A percentile compares a stretch with the other conserved stretches of the same genome.
Evolutionary conservation across 2,113 vertebrate genomes (phyloP).

Genomic region (Xerus inauris): DNA sequence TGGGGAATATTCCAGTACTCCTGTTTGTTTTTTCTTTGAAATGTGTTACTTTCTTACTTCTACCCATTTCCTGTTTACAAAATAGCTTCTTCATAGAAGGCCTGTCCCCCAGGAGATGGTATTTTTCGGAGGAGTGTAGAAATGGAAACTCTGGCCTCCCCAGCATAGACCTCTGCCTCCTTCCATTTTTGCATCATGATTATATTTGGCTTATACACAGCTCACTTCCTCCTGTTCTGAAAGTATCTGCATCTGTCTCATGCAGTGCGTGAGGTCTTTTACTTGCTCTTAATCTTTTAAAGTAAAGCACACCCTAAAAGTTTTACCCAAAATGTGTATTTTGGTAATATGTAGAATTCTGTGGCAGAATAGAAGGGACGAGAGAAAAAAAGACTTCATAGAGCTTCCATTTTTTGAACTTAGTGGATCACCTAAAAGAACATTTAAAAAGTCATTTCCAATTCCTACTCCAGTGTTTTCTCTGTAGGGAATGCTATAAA

Average conservation of each 20-base stretch:
- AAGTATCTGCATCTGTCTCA: not conserved
- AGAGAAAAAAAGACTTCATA: not conserved
- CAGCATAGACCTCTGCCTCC: not conserved
- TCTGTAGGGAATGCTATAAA: not conserved
- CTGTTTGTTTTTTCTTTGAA: not conserved
- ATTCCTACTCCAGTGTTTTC: not conserved
- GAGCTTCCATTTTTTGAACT: not conserved
- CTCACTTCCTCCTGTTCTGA: not conserved
- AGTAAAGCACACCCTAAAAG: not conserved
- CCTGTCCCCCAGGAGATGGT: not conserved
- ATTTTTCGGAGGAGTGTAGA: slow-evolving; percentile 5
- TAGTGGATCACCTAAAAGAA: not conserved
- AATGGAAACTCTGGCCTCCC: not conserved
- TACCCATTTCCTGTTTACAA: not conserved
- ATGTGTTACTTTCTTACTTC: not conserved
- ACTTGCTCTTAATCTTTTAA: not conserved
- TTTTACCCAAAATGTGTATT: not conserved
- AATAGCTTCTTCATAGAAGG: not conserved
- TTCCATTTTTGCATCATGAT: not conserved
- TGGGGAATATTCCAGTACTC: not conserved
- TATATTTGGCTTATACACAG: not conserved
- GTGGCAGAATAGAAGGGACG: not conserved
- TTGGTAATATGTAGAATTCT: slow-evolving; percentile 27
- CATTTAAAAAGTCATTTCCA: slow-evolving; percentile 6
- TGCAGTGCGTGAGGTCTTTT: not conserved